phyloP scores from a whole-genome alignment of 2,797 vertebrate species.

The Champsocephalus gunnari region DNA sequence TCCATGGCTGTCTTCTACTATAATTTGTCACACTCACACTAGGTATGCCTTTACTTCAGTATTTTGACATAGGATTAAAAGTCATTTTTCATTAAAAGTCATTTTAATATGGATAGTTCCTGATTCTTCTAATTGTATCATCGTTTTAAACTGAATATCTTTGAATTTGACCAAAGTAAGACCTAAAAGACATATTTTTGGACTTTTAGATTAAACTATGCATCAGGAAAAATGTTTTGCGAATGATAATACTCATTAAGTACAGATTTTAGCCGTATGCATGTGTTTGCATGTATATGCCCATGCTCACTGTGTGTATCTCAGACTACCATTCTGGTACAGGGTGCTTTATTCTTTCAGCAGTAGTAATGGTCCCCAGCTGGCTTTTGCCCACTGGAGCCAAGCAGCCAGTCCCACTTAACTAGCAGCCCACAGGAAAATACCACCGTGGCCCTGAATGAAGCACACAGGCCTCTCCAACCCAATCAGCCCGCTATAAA shows the following conservation, averaged over 20 bases:
- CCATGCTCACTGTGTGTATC: conserved; percentile 40
- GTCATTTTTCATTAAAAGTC: too few species aligned
- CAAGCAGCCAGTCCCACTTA: conserved; percentile 93
- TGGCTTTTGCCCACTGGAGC: conserved; percentile 84
- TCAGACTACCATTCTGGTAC: conserved; percentile 47
- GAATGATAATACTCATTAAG: too few species aligned
- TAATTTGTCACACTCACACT: conserved; percentile 10
- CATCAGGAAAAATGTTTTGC: too few species aligned
- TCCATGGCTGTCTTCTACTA: conserved; percentile 15
- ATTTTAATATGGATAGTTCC: too few species aligned
- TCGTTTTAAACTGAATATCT: too few species aligned
- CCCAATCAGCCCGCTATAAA: conserved; percentile 80
- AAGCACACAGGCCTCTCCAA: conserved; percentile 73
- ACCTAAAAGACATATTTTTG: too few species aligned
- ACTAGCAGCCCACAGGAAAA: conserved; percentile 83
- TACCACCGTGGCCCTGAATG: conserved; percentile 73
- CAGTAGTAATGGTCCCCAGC: conserved; percentile 96
- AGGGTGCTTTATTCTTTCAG: conserved; percentile 68
- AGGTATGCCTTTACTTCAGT: too few species aligned
- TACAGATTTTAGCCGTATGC: neutral
- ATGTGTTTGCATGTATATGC: conserved; percentile 42
- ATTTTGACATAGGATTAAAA: too few species aligned
- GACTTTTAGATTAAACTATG: too few species aligned
- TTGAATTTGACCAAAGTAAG: too few species aligned
- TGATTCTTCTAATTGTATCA: too few species aligned